phyloP scores from a whole-genome alignment of 2,888 invertebrate species.

The Rambutsinella grinnellia region DNA sequence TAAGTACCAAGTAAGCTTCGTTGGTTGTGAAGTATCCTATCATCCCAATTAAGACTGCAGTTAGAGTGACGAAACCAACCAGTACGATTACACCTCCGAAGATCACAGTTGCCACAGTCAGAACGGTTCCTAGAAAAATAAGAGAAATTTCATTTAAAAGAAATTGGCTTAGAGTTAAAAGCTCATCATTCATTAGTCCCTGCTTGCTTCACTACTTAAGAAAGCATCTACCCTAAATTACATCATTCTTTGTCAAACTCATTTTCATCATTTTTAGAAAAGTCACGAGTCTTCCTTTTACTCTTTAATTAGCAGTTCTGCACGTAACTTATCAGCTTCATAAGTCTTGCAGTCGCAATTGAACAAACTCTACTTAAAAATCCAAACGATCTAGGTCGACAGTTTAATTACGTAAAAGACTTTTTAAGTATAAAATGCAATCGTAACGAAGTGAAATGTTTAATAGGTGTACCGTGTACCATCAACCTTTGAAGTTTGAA shows the following conservation, averaged over 20 bases:
- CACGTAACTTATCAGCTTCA: too few relatives aligned
- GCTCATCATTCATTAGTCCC: not conserved
- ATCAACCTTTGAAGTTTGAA: not conserved
- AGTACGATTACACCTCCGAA: conserved; percentile 53
- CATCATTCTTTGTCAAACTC: not conserved
- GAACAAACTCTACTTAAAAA: too few relatives aligned
- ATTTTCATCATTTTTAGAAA: not conserved
- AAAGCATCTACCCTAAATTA: not conserved
- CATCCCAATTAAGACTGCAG: conserved; percentile 37
- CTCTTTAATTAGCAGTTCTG: not conserved
- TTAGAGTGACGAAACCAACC: conserved; percentile 47
- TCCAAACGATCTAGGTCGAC: too few relatives aligned
- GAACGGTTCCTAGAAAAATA: conserved; percentile 48
- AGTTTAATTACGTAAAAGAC: too few relatives aligned
- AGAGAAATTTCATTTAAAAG: too few relatives aligned
- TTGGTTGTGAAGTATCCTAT: conserved; percentile 52
- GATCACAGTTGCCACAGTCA: conserved; percentile 54
- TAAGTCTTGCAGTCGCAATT: too few relatives aligned
- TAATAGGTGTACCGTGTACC: not conserved
- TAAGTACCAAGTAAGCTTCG: conserved; percentile 47
- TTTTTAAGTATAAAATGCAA: too few relatives aligned
- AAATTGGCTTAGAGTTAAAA: conserved; percentile 2
- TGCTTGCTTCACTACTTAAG: not conserved
- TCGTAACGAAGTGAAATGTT: not conserved
- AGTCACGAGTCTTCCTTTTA: not conserved